Evolutionary conservation across 2,113 vertebrate species (phyloP), one percentile per base, ranked within the genome.

Genomic region (Colius striatus): DNA sequence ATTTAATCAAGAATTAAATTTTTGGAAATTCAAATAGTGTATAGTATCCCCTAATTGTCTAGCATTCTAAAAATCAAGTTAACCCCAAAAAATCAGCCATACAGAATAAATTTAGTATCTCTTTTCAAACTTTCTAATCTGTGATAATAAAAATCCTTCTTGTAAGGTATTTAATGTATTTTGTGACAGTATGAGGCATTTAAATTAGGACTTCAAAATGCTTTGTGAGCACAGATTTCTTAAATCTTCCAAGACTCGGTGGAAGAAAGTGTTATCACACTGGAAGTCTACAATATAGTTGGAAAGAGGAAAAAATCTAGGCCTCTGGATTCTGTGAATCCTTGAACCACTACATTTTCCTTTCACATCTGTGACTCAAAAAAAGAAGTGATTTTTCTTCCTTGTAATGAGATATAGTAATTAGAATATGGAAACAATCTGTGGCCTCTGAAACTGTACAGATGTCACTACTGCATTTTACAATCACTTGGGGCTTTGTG

Each of bases 401-500:
- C 57, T 65, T 74, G 41, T 84, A 89, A 86, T 75, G 83, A 90
- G 72, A 71, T 65, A 82, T 68, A 93, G 48, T 81, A 88, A 92
- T 94, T 93, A 94, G 88, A 90, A 92, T 81, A 94, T 87, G 79
- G 93, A 93, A 93, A 80, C 72, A 84, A 72, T 88, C 63, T 72
- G 85, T 81, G 85, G 82, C 68, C 82, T 92, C 68, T 86, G 88
- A 90, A 95, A 71, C 79, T 63, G 48, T 80, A 57, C 75, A 88
- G 82, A 93, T 95, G 90, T 85, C 84, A 84, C 75, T 83, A 17
- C 75, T 88, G 82, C 63, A 75, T 90, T 70, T 92, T 41, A 70
- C 70, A 70, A 84, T 58, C 82, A 73, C 68, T 93, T 51, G 63
- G 89, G 79, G 82, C 92, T 97, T 95, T 95, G 93, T 95, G 96